Conservation (phyloP, 2,888 invertebrate species). For the Napeogenes inachia region DNA sequence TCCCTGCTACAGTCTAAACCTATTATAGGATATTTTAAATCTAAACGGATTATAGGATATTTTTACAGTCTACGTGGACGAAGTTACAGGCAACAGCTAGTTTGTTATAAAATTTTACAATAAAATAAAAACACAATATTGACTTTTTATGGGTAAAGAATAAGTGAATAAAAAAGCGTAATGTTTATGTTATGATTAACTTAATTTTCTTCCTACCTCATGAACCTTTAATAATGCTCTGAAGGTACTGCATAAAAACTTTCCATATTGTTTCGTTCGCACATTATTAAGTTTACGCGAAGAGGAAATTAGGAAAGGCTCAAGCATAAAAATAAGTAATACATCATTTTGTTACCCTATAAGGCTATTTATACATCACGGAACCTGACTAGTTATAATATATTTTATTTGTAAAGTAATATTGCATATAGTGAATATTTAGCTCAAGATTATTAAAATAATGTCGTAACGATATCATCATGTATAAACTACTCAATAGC, state of each 20-base stretch:
- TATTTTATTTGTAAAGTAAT: no score
- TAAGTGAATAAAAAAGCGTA: constrained; percentile 8
- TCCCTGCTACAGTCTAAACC: no score
- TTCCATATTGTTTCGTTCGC: constrained; percentile 34
- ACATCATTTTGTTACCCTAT: constrained; percentile 10
- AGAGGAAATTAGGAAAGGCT: constrained; percentile 33
- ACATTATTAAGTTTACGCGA: constrained; percentile 38
- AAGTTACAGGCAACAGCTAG: no score
- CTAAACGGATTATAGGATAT: no score
- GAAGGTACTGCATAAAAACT: constrained; percentile 36
- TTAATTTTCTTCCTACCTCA: constrained; percentile 21
- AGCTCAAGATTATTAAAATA: no score
- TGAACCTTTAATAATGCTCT: constrained; percentile 31
- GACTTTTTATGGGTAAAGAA: background rate
- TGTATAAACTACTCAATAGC: no score
- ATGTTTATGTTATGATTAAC: constrained; percentile 8
- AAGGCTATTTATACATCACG: constrained; percentile 1
- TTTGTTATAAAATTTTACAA: no score
- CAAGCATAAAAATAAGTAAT: constrained; percentile 12
- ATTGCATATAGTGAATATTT: no score
- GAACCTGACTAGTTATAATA: background rate
- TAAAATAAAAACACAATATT: background rate
- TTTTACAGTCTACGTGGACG: no score
- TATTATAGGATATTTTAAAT: no score
- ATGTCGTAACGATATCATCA: no score